Conservation (phyloP, 2,888 invertebrate species). For the Arge pagana region DNA sequence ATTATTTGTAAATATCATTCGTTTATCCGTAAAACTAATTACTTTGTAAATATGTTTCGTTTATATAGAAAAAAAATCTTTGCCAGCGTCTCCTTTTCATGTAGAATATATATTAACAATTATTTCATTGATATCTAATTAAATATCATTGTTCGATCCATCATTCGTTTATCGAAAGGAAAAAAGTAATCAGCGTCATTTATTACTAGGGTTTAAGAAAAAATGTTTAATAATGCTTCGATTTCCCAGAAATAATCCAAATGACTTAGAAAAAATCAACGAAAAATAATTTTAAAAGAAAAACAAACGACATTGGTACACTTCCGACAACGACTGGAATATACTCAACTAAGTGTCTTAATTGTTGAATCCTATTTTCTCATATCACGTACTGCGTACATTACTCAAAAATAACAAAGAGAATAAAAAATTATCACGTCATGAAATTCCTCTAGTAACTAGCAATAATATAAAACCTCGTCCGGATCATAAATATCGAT, state of each 20-base stretch:
- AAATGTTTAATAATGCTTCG: too few relatives aligned
- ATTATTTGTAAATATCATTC: slow-evolving; percentile 11
- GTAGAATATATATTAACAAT: too few relatives aligned
- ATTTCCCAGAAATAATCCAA: background rate
- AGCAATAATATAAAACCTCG: slow-evolving; percentile 9
- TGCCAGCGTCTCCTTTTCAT: too few relatives aligned
- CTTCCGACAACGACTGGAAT: slow-evolving; percentile 35
- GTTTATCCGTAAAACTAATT: too few relatives aligned
- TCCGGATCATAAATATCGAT: background rate
- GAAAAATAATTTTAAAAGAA: background rate
- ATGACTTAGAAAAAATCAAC: background rate
- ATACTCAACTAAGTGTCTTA: slow-evolving; percentile 49
- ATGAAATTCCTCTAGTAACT: slow-evolving; percentile 3
- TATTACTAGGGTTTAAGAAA: too few relatives aligned
- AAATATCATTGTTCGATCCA: too few relatives aligned
- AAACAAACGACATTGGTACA: slow-evolving; percentile 35
- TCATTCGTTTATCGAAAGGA: too few relatives aligned
- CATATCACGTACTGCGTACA: slow-evolving; percentile 15
- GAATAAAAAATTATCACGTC: slow-evolving; percentile 2
- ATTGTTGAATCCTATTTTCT: slow-evolving; percentile 44
- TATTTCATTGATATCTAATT: too few relatives aligned
- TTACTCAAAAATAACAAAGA: background rate
- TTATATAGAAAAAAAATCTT: too few relatives aligned
- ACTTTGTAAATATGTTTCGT: too few relatives aligned
- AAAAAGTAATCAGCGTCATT: too few relatives aligned